phyloP scores from a whole-genome alignment of 2,113 vertebrate genomes.

The Aleadryas rufinucha region DNA sequence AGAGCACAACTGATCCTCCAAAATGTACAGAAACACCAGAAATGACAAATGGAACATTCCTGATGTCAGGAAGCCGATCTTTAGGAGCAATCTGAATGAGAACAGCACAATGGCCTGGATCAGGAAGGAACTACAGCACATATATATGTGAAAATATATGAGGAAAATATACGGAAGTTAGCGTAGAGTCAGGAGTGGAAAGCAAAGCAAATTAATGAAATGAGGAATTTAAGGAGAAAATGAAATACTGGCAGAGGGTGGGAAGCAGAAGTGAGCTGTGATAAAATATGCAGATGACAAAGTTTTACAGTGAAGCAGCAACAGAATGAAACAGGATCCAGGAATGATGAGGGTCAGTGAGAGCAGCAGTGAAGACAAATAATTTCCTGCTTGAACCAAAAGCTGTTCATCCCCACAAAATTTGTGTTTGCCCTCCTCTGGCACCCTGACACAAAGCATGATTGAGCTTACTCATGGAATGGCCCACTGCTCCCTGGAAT shows the following conservation, averaged over 20 bases:
- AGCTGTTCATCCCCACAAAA: neutral
- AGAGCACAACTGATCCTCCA: neutral
- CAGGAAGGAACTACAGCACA: neutral
- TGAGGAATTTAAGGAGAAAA: neutral
- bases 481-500: neutral
- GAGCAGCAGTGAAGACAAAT: neutral
- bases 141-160: neutral
- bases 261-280: neutral
- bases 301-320: neutral
- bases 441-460: neutral
- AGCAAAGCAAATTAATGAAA: neutral
- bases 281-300: neutral
- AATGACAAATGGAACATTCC: neutral
- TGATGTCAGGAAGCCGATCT: neutral
- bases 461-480: neutral
- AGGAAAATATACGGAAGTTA: neutral
- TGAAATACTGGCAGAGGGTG: neutral
- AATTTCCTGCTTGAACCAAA: neutral
- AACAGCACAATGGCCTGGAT: neutral
- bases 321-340: neutral
- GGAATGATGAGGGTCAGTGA: neutral
- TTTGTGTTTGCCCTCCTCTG: neutral
- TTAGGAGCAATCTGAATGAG: neutral
- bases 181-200: neutral
- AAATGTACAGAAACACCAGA: neutral